A percentile compares a stretch with the other conserved stretches of the same genome.
Evolutionary conservation across 2,888 invertebrate species (phyloP).

Genomic region (Cyclophora albipunctata): DNA sequence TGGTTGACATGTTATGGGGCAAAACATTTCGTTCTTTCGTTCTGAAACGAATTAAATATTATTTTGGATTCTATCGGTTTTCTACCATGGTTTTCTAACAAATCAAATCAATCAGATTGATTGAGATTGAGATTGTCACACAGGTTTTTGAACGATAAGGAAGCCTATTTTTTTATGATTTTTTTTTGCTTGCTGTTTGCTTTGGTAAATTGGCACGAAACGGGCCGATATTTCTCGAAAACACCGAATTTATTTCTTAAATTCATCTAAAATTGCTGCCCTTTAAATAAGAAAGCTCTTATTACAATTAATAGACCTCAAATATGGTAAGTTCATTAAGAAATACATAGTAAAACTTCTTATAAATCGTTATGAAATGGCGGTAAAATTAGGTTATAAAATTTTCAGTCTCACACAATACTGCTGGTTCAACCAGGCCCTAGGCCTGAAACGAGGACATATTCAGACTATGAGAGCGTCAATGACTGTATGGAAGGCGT

Average conservation of each 20-base stretch:
- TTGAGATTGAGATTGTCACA: no score
- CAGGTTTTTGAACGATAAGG: slow-evolving; percentile 13
- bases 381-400: slow-evolving; percentile 46
- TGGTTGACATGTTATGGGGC: no score
- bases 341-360: slow-evolving; percentile 1
- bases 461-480: slow-evolving; percentile 98
- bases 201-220: background rate
- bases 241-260: slow-evolving; percentile 1
- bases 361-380: slow-evolving; percentile 34
- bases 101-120: no score
- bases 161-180: no score
- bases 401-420: slow-evolving; percentile 94
- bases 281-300: no score
- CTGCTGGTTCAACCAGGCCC: slow-evolving; percentile 94
- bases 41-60: no score
- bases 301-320: slow-evolving; percentile 4
- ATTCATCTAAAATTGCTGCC: background rate
- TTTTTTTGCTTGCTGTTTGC: background rate
- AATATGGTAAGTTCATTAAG: slow-evolving; percentile 37
- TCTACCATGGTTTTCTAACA: no score
- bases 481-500: slow-evolving; percentile 99
- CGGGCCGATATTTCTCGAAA: slow-evolving; percentile 15
- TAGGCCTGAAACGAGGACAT: slow-evolving; percentile 96
- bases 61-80: no score
- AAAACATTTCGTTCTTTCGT: no score